Conservation (phyloP, 2,888 invertebrate species). For the Nemotelus pantherinus region DNA sequence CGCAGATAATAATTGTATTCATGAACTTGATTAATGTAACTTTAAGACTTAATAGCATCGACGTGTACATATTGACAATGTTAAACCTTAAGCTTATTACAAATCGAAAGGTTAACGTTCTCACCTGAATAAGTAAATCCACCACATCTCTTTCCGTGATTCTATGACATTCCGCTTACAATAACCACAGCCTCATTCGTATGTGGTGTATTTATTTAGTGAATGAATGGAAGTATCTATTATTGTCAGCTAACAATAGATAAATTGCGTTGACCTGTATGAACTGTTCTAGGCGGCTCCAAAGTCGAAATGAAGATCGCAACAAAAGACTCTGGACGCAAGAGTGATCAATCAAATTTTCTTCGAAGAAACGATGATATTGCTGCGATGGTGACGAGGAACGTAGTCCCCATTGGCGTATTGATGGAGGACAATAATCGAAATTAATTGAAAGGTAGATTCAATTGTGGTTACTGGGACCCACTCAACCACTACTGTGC, state of each 20-base stretch:
- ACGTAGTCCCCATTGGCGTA: conserved; percentile 18
- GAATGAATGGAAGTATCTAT: conserved; percentile 35
- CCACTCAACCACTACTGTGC: conserved; percentile 37
- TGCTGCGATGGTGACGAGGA: conserved; percentile 22
- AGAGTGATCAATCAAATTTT: conserved; percentile 36
- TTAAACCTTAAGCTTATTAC: conserved; percentile 28
- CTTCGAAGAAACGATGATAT: neutral
- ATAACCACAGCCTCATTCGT: neutral
- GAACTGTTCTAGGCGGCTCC: conserved; percentile 31
- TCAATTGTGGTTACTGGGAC: conserved; percentile 29
- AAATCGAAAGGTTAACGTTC: conserved; percentile 31
- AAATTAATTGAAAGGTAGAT: conserved; percentile 42
- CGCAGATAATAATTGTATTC: conserved; percentile 19
- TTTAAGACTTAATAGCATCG: conserved; percentile 14
- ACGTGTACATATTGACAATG: conserved; percentile 26
- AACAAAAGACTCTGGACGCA: conserved; percentile 35
- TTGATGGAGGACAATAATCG: conserved; percentile 41
- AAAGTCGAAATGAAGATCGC: conserved; percentile 13
- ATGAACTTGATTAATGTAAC: conserved; percentile 33
- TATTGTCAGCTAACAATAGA: conserved; percentile 39
- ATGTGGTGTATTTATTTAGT: conserved; percentile 41
- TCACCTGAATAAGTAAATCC: conserved; percentile 27
- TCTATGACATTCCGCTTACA: conserved; percentile 36
- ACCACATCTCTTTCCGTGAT: conserved; percentile 14
- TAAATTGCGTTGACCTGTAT: conserved; percentile 42